phyloP scores from a whole-genome alignment of 2,113 vertebrate species.

The Muntiacus muntjak region DNA sequence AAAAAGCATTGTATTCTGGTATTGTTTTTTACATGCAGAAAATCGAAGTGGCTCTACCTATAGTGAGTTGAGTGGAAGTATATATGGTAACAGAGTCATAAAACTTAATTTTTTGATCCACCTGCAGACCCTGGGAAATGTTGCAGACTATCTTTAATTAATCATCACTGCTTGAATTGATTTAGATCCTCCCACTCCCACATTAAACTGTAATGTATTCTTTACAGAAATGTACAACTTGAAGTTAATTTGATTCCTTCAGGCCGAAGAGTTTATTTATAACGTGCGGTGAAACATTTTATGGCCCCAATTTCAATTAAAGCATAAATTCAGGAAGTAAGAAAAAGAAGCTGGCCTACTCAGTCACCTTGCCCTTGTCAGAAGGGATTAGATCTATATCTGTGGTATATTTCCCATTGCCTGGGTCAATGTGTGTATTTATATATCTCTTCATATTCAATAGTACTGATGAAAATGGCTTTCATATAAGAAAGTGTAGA shows the following conservation, averaged over 20 bases:
- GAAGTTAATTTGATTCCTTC: constrained; percentile 68
- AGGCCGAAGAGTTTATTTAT: constrained; percentile 71
- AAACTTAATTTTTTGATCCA: constrained; percentile 42
- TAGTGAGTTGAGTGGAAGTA: background rate
- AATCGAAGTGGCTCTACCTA: background rate
- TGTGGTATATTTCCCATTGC: constrained; percentile 24
- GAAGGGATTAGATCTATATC: background rate
- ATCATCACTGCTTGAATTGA: constrained; percentile 50
- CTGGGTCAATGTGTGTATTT: constrained; percentile 53
- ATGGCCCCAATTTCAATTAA: constrained; percentile 63
- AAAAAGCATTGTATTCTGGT: background rate
- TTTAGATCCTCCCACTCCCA: constrained; percentile 60
- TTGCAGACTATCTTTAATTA: constrained; percentile 55
- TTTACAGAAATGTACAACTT: constrained; percentile 64
- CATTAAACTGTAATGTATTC: constrained; percentile 52
- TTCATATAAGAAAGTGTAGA: constrained; percentile 12
- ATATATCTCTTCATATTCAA: constrained; percentile 47
- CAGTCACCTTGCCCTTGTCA: constrained; percentile 70
- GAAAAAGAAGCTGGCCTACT: constrained; percentile 28
- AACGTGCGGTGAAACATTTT: constrained; percentile 63
- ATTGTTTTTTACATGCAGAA: background rate
- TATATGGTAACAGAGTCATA: background rate
- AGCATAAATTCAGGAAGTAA: constrained; percentile 62
- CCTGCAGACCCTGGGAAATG: constrained; percentile 28
- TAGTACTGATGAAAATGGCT: constrained; percentile 50